Evolutionary conservation across 2,113 vertebrate genomes (phyloP).

Genomic region (Oncorhynchus kisutch): DNA sequence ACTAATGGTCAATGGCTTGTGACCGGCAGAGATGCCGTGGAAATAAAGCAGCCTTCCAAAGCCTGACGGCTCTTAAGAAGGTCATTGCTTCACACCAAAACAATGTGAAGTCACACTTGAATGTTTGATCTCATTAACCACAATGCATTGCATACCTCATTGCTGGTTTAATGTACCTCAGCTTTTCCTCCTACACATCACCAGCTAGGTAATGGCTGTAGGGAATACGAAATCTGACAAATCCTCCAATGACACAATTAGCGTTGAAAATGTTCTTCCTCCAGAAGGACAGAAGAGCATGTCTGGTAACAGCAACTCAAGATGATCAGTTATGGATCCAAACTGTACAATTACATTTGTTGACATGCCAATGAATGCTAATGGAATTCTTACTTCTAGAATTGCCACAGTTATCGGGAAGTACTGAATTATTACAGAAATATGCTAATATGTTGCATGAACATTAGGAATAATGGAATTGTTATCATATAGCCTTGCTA

Average conservation of each 20-base stretch:
- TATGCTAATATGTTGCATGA: too few relatives aligned
- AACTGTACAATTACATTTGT: conserved; percentile 8
- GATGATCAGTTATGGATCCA: not conserved
- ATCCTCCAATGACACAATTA: not conserved
- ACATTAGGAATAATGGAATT: too few relatives aligned
- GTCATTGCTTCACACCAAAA: conserved; percentile 15
- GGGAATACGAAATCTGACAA: not conserved
- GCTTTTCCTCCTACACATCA: conserved; percentile 49
- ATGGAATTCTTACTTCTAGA: too few relatives aligned
- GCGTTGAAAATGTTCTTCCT: conserved; percentile 1
- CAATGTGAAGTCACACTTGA: conserved; percentile 30
- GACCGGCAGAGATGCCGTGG: conserved; percentile 17
- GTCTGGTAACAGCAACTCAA: conserved; percentile 50
- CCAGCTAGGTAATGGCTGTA: conserved; percentile 47
- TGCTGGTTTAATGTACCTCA: conserved; percentile 56
- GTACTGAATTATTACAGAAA: too few relatives aligned
- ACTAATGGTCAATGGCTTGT: not conserved
- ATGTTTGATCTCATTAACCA: conserved; percentile 45
- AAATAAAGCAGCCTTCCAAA: conserved; percentile 26
- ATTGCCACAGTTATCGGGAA: too few relatives aligned
- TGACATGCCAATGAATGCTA: conserved; percentile 15
- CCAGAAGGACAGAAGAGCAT: conserved; percentile 46
- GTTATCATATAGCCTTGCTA: too few relatives aligned
- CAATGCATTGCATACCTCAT: conserved; percentile 40
- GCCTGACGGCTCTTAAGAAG: conserved; percentile 12